These are phyloP conservation scores for Orthosia gracilis DNA, from an alignment of 2,888 invertebrate species.

Conservation along the genomic window DNA sequence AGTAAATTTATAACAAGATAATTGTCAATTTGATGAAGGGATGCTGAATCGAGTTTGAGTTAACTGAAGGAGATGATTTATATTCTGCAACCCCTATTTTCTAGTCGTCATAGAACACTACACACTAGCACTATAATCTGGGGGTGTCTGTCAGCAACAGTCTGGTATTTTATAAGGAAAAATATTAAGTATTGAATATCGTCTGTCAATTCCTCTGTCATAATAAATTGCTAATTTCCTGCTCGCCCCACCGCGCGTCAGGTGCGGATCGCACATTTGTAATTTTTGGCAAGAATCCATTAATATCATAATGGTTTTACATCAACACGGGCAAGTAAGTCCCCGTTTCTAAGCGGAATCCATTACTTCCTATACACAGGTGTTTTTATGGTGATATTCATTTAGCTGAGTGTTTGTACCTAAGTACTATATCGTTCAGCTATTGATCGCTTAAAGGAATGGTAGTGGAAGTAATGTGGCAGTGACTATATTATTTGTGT, in stretches of 20 bases:
- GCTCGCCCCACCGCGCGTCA: not conserved
- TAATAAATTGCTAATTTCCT: conserved; percentile 4
- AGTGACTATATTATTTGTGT: not conserved
- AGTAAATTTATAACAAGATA: not conserved
- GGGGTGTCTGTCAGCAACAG: not conserved
- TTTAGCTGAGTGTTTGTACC: conserved; percentile 27
- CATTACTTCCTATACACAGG: conserved; percentile 21
- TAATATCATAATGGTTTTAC: conserved; percentile 18
- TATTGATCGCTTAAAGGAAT: conserved; percentile 2
- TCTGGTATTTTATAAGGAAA: not conserved
- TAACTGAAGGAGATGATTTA: not conserved
- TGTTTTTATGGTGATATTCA: conserved; percentile 38
- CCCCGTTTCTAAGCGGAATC: conserved; percentile 7
- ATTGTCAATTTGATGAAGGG: not conserved
- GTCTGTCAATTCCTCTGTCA: not conserved
- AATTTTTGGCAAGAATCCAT: conserved; percentile 26
- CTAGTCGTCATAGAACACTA: too few relatives aligned
- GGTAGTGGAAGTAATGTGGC: not conserved
- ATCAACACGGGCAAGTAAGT: conserved; percentile 3
- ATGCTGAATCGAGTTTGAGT: not conserved
- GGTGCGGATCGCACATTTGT: conserved; percentile 11
- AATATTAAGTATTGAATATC: not conserved
- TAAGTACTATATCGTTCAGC: not conserved
- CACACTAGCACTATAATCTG: too few relatives aligned
- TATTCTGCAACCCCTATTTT: too few relatives aligned